A percentile compares a stretch with the other conserved stretches of the same genome.
These are phyloP conservation scores for Turdus rufiventris DNA, from an alignment of 2,113 vertebrate species.

Conservation along the genomic window DNA sequence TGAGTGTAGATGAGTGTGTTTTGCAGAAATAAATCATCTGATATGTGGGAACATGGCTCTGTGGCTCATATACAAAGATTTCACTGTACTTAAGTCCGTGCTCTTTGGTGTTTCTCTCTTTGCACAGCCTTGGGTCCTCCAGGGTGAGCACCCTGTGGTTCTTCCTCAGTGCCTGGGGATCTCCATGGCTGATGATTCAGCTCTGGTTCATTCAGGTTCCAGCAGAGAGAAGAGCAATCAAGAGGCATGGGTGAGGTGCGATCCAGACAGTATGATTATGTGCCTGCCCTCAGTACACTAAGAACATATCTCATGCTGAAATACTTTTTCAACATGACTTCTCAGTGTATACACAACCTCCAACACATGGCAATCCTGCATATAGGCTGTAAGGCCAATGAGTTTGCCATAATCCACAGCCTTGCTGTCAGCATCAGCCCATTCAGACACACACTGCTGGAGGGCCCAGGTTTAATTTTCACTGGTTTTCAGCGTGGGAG, in stretches of 20 bases:
- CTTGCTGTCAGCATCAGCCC: not conserved
- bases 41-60: rapidly evolving
- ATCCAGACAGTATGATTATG: not conserved
- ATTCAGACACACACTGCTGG: not conserved
- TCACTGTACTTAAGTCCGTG: not conserved
- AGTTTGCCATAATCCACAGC: not conserved
- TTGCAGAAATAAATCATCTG: not conserved
- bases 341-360: not conserved
- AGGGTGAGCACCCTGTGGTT: rapidly evolving
- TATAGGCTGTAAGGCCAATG: not conserved
- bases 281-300: not conserved
- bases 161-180: not conserved
- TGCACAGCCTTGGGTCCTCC: not conserved
- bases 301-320: not conserved
- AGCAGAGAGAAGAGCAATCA: not conserved
- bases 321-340: not conserved
- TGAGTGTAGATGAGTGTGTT: not conserved
- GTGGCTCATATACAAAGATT: not conserved
- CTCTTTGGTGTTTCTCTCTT: not conserved
- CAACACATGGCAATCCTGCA: not conserved
- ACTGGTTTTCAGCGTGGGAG: not conserved
- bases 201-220: not conserved
- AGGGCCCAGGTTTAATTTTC: not conserved
- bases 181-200: not conserved
- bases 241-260: not conserved